These are phyloP conservation scores for Phlogophora meticulosa DNA, from an alignment of 2,888 invertebrate species.

Conservation along the genomic window DNA sequence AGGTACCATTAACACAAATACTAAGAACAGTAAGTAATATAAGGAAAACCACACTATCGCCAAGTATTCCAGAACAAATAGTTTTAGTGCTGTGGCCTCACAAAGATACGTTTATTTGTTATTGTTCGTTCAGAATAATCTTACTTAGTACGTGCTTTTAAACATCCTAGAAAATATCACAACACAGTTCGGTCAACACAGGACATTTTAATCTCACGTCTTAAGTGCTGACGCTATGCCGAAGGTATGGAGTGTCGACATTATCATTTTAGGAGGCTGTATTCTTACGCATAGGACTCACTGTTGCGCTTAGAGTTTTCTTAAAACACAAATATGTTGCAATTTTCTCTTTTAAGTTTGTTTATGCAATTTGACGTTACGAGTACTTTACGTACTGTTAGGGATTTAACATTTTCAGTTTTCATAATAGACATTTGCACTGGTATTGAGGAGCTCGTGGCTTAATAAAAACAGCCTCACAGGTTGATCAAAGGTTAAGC, in stretches of 20 bases:
- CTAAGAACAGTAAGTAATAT: conserved; percentile 47
- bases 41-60: conserved; percentile 48
- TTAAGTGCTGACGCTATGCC: conserved; percentile 45
- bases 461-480: too few relatives aligned
- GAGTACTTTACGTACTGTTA: too few relatives aligned
- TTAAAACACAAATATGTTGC: background rate
- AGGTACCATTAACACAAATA: conserved; percentile 14
- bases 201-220: conserved; percentile 56
- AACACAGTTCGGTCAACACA: conserved; percentile 18
- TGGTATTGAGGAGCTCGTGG: too few relatives aligned
- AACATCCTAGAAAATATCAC: conserved; percentile 31
- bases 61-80: conserved; percentile 36
- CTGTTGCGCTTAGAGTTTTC: background rate
- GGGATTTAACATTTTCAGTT: too few relatives aligned
- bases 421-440: too few relatives aligned
- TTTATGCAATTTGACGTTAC: too few relatives aligned
- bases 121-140: conserved; percentile 51
- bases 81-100: conserved; percentile 13
- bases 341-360: background rate
- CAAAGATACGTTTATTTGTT: conserved; percentile 30
- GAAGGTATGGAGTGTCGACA: conserved; percentile 52
- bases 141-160: conserved; percentile 57
- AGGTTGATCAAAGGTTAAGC: too few relatives aligned
- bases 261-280: conserved; percentile 45
- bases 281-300: conserved; percentile 28